Conservation (phyloP, 2,797 vertebrate genomes). For the Microcaecilia unicolor region DNA sequence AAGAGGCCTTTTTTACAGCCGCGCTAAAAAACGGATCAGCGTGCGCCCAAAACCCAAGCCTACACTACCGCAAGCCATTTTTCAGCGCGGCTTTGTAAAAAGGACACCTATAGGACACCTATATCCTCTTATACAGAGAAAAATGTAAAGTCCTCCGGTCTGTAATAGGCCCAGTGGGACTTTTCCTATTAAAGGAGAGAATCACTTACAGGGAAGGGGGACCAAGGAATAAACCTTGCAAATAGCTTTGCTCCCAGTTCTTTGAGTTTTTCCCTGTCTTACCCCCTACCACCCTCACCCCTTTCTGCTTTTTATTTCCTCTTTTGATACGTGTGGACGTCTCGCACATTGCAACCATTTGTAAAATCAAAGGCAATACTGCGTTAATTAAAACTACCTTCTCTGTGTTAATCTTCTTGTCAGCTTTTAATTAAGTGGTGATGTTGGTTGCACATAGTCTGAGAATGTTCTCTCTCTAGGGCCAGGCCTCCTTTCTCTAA, state of each 20-base stretch:
- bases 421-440: conserved; percentile 57
- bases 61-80: too few species aligned
- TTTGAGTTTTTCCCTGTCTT: neutral
- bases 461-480: too few species aligned
- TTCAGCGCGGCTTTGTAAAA: too few species aligned
- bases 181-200: too few species aligned
- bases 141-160: too few species aligned
- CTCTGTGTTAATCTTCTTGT: conserved; percentile 54
- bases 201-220: neutral
- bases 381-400: conserved; percentile 58
- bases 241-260: neutral
- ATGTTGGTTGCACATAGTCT: conserved; percentile 32
- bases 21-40: too few species aligned
- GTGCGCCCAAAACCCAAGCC: too few species aligned
- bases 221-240: too few species aligned
- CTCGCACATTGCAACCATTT: conserved; percentile 21
- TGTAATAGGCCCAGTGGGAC: neutral
- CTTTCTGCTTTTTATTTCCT: neutral
- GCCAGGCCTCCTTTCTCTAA: too few species aligned
- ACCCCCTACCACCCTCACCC: neutral
- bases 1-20: too few species aligned
- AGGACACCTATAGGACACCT: too few species aligned
- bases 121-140: too few species aligned
- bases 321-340: conserved; percentile 28
- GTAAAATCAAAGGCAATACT: conserved; percentile 41